phyloP scores from a whole-genome alignment of 2,888 invertebrate species.

The Perithous albicinctus region DNA sequence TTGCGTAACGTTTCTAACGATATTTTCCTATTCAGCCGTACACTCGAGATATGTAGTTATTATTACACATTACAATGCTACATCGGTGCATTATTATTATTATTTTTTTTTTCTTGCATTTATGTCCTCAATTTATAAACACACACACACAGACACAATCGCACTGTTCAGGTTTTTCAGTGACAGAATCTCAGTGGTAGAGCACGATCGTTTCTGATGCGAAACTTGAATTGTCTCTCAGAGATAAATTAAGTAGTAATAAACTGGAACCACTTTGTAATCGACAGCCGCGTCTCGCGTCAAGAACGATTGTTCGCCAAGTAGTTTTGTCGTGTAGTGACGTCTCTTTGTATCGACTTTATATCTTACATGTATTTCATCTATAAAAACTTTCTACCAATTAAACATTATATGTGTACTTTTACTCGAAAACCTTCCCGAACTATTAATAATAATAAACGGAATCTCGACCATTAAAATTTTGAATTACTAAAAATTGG shows the following conservation, averaged over 20 bases:
- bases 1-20: conserved; percentile 51
- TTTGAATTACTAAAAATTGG: too few relatives aligned
- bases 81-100: conserved; percentile 50
- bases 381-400: conserved; percentile 84
- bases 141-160: conserved; percentile 41
- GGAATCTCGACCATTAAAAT: too few relatives aligned
- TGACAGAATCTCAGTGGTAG: conserved; percentile 58
- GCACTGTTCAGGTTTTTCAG: conserved; percentile 52
- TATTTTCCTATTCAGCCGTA: conserved; percentile 54
- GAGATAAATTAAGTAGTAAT: not conserved
- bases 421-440: conserved; percentile 21
- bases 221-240: conserved; percentile 56
- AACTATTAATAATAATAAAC: not conserved
- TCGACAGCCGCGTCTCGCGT: conserved; percentile 57
- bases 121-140: conserved; percentile 41
- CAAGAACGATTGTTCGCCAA: conserved; percentile 74
- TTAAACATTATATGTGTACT: conserved; percentile 62
- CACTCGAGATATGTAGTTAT: conserved; percentile 45
- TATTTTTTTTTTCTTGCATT: conserved; percentile 26
- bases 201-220: conserved; percentile 61
- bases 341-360: conserved; percentile 83
- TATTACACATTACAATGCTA: conserved; percentile 18
- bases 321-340: conserved; percentile 81
- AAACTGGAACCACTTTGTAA: conserved; percentile 27
- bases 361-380: conserved; percentile 84